A percentile compares a stretch with the other conserved stretches of the same genome.
Evolutionary conservation across 2,113 vertebrate species (phyloP).

Genomic region (Leucopternis melanops): DNA sequence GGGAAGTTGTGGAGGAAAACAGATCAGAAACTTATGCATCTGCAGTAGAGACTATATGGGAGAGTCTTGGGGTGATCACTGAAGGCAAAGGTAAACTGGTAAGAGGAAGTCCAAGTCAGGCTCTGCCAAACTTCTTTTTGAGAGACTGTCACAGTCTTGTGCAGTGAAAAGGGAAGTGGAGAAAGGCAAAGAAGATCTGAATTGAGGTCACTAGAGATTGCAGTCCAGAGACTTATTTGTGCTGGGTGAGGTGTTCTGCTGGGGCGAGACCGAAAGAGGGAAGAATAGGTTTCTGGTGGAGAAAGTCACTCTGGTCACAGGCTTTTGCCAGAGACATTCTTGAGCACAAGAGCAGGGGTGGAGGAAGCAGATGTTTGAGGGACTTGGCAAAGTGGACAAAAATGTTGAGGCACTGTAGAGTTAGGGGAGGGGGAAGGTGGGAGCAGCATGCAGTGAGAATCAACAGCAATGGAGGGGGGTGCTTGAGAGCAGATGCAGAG

Average conservation of each 20-base stretch:
- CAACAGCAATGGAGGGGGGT: not conserved
- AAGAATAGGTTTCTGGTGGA: not conserved
- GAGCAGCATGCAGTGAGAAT: not conserved
- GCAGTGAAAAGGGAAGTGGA: not conserved
- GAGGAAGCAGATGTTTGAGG: slow-evolving; percentile 36
- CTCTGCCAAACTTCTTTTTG: not conserved
- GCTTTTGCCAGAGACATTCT: slow-evolving; percentile 29
- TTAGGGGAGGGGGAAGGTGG: not conserved
- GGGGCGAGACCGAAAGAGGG: not conserved
- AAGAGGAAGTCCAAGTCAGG: not conserved
- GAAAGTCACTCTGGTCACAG: not conserved
- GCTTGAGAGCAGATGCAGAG: not conserved
- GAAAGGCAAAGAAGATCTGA: not conserved
- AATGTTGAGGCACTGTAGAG: not conserved
- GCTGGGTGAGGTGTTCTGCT: not conserved
- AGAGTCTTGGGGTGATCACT: not conserved
- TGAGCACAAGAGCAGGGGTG: not conserved
- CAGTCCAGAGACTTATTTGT: not conserved
- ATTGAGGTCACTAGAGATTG: not conserved
- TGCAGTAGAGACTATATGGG: not conserved
- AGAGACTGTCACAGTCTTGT: not conserved
- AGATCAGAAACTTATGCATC: not conserved
- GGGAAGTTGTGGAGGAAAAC: not conserved
- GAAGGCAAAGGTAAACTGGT: not conserved
- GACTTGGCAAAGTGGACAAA: slow-evolving; percentile 36